Conservation (phyloP, 2,888 invertebrate species). For the Papilio gigon region DNA sequence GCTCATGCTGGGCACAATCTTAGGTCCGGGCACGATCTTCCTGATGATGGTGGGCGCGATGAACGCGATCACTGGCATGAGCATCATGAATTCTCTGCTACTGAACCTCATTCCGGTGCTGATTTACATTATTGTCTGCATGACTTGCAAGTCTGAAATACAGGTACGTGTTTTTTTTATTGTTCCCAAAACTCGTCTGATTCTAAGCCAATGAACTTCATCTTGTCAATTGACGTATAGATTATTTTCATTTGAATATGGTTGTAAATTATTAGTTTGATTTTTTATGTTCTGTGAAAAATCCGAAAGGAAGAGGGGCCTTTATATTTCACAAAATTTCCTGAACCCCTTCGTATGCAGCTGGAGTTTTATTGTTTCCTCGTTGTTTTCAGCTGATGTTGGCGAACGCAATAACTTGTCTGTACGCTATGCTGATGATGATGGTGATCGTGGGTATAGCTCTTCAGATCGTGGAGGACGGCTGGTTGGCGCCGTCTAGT, state of each 20-base stretch:
- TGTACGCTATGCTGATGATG: conserved; percentile 93
- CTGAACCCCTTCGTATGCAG: not conserved
- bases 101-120: conserved; percentile 86
- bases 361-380: conserved; percentile 16
- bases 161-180: conserved; percentile 79
- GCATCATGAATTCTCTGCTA: conserved; percentile 85
- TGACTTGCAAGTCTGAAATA: conserved; percentile 84
- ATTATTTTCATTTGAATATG: no score
- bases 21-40: conserved; percentile 92
- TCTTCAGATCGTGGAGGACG: conserved; percentile 90
- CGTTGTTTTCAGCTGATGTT: conserved; percentile 82
- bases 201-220: not conserved
- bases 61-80: conserved; percentile 88
- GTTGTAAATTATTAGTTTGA: no score
- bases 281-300: no score
- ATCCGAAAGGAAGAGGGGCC: not conserved
- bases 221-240: no score
- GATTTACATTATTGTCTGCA: conserved; percentile 85
- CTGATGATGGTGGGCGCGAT: conserved; percentile 92
- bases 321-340: not conserved
- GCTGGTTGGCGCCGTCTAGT: conserved; percentile 90
- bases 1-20: conserved; percentile 88
- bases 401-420: conserved; percentile 88
- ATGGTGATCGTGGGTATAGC: conserved; percentile 91
- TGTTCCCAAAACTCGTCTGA: not conserved